phyloP scores from a whole-genome alignment of 2,888 invertebrate genomes.

The Rhagophthalmus giganteus region DNA sequence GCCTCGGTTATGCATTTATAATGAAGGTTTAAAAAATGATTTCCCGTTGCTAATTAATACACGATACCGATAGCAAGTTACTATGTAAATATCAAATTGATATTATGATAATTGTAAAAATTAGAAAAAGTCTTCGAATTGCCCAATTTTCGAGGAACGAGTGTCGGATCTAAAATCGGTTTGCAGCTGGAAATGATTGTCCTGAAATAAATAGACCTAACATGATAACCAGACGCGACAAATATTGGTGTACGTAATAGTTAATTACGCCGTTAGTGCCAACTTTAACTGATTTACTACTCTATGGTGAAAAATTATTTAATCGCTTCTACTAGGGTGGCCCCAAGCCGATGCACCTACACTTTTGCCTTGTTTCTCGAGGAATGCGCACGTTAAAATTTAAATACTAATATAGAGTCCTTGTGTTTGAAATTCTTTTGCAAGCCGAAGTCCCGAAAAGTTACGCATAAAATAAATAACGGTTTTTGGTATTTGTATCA shows the following conservation, averaged over 20 bases:
- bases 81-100: no score
- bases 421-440: no score
- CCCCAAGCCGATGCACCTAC: no score
- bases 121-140: background rate
- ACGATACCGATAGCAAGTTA: conserved; percentile 2
- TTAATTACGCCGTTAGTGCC: conserved; percentile 24
- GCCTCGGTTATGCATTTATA: conserved; percentile 11
- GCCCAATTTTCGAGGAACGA: background rate
- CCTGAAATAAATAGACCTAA: conserved; percentile 15
- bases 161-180: background rate
- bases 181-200: conserved; percentile 20
- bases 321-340: background rate
- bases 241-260: conserved; percentile 25
- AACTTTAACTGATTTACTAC: conserved; percentile 18
- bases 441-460: no score
- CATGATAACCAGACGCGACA: conserved; percentile 16
- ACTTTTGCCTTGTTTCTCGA: no score
- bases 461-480: no score
- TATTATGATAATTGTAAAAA: background rate
- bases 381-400: no score
- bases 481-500: no score
- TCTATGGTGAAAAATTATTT: background rate
- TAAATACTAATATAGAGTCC: no score
- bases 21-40: conserved; percentile 13
- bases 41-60: conserved; percentile 16